Base-by-base conservation (phyloP, 2,113 vertebrate species). In the Ammospiza caudacuta region DNA sequence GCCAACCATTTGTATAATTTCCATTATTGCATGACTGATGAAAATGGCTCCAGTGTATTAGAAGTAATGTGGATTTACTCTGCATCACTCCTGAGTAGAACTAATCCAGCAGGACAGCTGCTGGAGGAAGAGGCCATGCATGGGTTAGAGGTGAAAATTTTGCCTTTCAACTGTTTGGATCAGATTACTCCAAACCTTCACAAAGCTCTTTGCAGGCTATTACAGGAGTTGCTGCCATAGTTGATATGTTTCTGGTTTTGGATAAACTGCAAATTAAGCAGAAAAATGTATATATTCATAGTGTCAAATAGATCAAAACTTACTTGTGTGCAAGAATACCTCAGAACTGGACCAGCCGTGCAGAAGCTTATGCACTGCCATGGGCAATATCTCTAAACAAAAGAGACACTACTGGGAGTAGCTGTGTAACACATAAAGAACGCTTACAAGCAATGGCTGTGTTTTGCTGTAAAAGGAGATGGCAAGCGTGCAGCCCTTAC, bases 21-120 rank as follows among this genome's bases (percentile, higher is more conserved):
- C 64, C 14, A 9, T 81, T 74, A 74, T 35, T 95, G 83, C 61
- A 64, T 83, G 83, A 49, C 93, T 75, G 86, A 83, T 95, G 78
- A 81, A 82, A 83, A 90, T 35, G 58, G 25, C 85, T 94, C 18
- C 69, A 78, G n/a, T 68, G 83, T 74, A 11, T 86, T 33, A 84
- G 79, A 92, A 93, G 58, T 94, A 77, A 86, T 63, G 44, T 88
- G 76, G 11, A 41, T 52, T 93, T 90, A 86, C 52, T 90, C 15
- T 41, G 57, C 73, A 68, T 83, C 76, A 46, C 72, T 80, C 72
- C 41, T 55, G 20, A n/a, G 84, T 19, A 81, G 82, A 92, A 78
- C 68, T 97, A 89, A 94, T 93, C 41, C 39, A 78, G 44, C 29
- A 83, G 68, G 82, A 90, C 90, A 92, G 88, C 64, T 86, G 88